These are phyloP conservation scores for Anser cygnoides DNA, from an alignment of 2,113 vertebrate species.

Conservation along the genomic window DNA sequence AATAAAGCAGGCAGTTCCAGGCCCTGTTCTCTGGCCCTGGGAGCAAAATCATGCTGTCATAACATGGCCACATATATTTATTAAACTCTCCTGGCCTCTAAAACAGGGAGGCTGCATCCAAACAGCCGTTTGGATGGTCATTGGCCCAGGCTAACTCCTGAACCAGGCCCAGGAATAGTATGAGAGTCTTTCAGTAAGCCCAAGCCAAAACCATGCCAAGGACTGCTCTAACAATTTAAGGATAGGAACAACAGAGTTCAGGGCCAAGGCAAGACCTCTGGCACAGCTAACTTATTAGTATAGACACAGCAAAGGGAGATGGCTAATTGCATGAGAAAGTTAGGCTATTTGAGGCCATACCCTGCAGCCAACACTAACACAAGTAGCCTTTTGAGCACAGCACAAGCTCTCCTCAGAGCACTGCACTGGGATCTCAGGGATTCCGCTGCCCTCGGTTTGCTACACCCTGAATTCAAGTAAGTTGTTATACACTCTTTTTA, in stretches of 20 bases:
- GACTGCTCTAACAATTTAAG: not conserved
- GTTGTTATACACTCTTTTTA: not conserved
- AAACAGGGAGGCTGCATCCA: not conserved
- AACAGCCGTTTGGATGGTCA: not conserved
- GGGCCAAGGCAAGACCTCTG: not conserved
- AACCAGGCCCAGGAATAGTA: not conserved
- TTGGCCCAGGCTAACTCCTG: not conserved
- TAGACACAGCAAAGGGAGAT: not conserved
- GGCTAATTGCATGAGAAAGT: not conserved
- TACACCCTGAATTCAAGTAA: not conserved
- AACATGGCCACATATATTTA: constrained; percentile 1
- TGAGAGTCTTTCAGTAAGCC: not conserved
- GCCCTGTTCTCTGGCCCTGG: not conserved
- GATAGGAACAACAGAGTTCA: not conserved
- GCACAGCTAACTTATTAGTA: not conserved
- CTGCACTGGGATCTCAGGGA: not conserved
- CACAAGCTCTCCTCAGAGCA: not conserved
- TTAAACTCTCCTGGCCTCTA: constrained; percentile 33
- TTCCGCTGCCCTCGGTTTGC: not conserved
- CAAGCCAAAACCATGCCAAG: not conserved
- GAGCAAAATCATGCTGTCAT: constrained; percentile 10
- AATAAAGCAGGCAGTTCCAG: not conserved
- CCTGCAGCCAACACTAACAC: not conserved
- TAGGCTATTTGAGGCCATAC: rapidly evolving
- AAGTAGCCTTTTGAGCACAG: not conserved